Percentiles rank a stretch among this genome's conserved stretches.
These are phyloP conservation scores for Sisor rabdophorus DNA, from an alignment of 2,113 vertebrate species.

Conservation along the genomic window DNA sequence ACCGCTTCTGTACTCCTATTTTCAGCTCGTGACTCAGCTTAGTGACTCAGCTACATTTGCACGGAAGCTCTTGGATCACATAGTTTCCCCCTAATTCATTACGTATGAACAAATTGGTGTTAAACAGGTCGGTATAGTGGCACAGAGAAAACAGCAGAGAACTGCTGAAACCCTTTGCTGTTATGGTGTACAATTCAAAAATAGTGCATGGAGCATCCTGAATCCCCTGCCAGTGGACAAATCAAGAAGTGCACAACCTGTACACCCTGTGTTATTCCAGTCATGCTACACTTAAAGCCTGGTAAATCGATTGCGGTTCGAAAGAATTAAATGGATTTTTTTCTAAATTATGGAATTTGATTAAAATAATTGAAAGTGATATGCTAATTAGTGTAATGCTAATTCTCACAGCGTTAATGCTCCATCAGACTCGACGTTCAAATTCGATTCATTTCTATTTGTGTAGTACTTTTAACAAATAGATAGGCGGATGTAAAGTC, in stretches of 20 bases:
- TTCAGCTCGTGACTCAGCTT: conserved; percentile 8
- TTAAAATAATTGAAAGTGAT: background rate
- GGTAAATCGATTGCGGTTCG: background rate
- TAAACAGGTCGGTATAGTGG: background rate
- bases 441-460: no score
- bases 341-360: no score
- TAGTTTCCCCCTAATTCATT: background rate
- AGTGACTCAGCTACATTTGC: background rate
- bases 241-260: background rate
- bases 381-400: background rate
- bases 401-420: background rate
- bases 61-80: background rate
- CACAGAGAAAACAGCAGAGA: no score
- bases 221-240: background rate
- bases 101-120: background rate
- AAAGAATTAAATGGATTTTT: background rate
- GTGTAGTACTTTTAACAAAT: no score
- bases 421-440: no score
- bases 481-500: no score
- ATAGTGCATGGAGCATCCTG: background rate
- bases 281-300: background rate
- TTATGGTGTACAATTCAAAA: background rate
- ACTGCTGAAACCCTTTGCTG: no score
- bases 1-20: background rate
- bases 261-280: background rate